A percentile compares a stretch with the other conserved stretches of the same genome.
phyloP scores from a whole-genome alignment of 2,113 vertebrate species.

The Cyanoderma ruficeps region DNA sequence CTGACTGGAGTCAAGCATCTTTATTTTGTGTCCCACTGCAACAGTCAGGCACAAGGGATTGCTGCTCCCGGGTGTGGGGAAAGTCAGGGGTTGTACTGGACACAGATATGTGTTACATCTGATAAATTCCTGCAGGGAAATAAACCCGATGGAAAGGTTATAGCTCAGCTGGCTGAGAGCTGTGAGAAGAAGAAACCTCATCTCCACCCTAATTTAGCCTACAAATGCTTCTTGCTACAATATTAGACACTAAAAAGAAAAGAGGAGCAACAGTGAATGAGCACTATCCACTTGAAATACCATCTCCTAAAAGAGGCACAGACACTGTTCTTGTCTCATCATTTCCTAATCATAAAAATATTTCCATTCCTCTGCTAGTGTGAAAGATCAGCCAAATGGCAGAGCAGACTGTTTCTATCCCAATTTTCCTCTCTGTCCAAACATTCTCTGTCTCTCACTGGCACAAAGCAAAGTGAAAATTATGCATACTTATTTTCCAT shows the following conservation, averaged over 20 bases:
- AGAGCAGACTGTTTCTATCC: conserved; percentile 41
- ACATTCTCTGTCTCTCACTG: conserved; percentile 17
- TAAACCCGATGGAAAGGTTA: neutral
- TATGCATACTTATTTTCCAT: neutral
- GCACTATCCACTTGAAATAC: neutral
- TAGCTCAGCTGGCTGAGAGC: neutral
- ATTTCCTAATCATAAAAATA: neutral
- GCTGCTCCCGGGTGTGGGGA: accelerated
- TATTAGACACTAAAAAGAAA: neutral
- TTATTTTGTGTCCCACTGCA: no score
- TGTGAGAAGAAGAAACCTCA: neutral
- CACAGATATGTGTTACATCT: neutral
- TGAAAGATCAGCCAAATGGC: conserved; percentile 50
- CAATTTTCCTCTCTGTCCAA: conserved; percentile 27
- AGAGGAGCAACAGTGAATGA: neutral
- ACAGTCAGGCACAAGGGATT: neutral
- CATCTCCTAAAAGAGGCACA: neutral
- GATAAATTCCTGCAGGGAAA: neutral
- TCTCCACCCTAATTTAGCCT: neutral
- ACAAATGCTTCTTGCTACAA: neutral
- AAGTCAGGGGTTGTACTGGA: accelerated
- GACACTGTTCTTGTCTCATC: neutral
- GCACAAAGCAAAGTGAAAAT: conserved; percentile 47
- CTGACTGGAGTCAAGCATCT: no score
- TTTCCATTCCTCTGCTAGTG: neutral